Evolutionary conservation across 1,140 invertebrate genomes (phyloP), one percentile per base, ranked within the genome.

Genomic region (Drosophila sp.): DNA sequence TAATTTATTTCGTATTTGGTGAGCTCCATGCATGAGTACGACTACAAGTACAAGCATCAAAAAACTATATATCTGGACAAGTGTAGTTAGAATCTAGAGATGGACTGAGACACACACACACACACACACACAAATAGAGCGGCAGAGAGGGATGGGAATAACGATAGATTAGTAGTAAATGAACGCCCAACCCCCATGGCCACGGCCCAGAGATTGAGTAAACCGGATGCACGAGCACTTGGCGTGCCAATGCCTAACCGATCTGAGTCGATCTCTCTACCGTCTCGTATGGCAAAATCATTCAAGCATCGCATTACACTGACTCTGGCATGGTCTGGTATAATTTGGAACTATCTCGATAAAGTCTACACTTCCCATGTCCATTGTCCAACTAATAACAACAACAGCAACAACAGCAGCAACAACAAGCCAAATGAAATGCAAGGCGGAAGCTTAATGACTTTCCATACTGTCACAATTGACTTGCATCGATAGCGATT

Each of bases 1-100:
- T 91, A 91, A 91, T 91, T 91, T 91, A 91, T 91, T 91, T 91
- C 82, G 82, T 85, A 91, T 91, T 91, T 89, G 74, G 71, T 84
- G 77, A 74, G 66, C 85, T 80, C 80, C 73, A 87, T 87, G 84
- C 84, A 87, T 89, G 84, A 89, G 70, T 66, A 70, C 66, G 56
- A 66, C 71, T 61, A 64, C 60, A 35, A 70, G 66, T 66, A 71
- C 38, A 40, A 80, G 69, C 70, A 78, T 57, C 50, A 54, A 68
- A 29, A 69, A 65, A 72, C 32, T 68, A 75, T 60, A 54, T 25
- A 70, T 41, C 61, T 61, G 10, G 56, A 47, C 63, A 47, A 71
- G 54, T 63, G 74, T 84, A 84, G 76, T 72, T 72, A 27, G 44
- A 57, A 7, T 54, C 56, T 29, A 35, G 60, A 61, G 72, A 55